A percentile compares a stretch with the other conserved stretches of the same genome.
Conservation (phyloP, 2,888 invertebrate genomes). For the Drosophila monieri region DNA sequence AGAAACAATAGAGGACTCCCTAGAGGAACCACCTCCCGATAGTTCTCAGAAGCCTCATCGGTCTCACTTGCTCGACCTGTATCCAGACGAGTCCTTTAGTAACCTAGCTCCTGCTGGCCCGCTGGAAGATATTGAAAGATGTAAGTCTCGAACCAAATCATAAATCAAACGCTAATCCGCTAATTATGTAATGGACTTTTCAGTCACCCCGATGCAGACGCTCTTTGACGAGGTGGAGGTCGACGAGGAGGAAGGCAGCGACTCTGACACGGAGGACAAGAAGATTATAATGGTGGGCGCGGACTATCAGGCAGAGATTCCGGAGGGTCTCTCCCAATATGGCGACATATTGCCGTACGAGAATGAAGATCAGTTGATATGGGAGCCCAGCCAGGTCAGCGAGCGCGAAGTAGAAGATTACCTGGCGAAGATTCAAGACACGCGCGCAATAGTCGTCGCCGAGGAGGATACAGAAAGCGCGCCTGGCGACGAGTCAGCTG, state of each 20-base stretch:
- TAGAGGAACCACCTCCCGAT: constrained; percentile 35
- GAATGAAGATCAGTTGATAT: constrained; percentile 96
- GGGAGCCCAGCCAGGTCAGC: constrained; percentile 93
- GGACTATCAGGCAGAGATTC: constrained; percentile 96
- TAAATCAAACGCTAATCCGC: neutral
- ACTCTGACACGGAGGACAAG: constrained; percentile 77
- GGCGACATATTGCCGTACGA: constrained; percentile 97
- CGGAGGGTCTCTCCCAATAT: constrained; percentile 95
- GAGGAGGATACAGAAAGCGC: constrained; percentile 38
- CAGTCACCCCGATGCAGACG: constrained; percentile 65
- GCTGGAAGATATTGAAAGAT: constrained; percentile 53
- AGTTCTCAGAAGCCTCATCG: constrained; percentile 78
- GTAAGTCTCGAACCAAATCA: constrained; percentile 42
- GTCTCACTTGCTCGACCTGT: constrained; percentile 86
- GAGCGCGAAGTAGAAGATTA: constrained; percentile 92
- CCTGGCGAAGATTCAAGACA: constrained; percentile 85
- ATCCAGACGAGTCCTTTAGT: constrained; percentile 81
- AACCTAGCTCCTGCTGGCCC: constrained; percentile 4
- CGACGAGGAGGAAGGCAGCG: constrained; percentile 84
- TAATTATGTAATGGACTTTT: constrained; percentile 20
- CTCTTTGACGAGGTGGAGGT: constrained; percentile 85
- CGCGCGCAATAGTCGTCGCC: constrained; percentile 44
- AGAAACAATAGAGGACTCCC: neutral
- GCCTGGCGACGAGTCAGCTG: neutral
- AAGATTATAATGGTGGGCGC: constrained; percentile 96